Conservation (phyloP, 1,140 invertebrate genomes). For the Papilio machaon region DNA sequence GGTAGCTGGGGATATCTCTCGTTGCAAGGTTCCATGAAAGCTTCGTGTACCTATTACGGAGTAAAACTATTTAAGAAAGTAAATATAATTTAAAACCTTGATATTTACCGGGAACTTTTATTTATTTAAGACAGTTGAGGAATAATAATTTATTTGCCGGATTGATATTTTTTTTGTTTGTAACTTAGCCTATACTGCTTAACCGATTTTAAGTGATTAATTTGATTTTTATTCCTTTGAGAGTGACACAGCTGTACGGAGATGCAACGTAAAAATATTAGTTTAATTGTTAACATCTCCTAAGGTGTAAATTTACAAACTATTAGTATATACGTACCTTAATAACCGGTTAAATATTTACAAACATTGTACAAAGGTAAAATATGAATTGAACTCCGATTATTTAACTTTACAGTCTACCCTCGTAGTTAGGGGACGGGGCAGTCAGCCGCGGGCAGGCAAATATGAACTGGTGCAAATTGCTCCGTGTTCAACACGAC, state of each 20-base stretch:
- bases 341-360: background rate
- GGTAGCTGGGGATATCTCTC: background rate
- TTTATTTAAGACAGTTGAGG: no score
- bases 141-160: no score
- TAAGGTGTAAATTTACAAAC: background rate
- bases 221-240: no score
- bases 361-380: background rate
- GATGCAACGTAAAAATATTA: no score
- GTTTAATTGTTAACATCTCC: no score
- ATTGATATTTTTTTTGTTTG: no score
- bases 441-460: background rate
- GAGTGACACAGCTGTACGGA: no score
- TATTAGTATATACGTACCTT: background rate
- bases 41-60: background rate
- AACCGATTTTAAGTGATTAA: no score
- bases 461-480: slow-evolving; percentile 14
- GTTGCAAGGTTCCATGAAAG: background rate
- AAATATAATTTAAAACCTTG: background rate
- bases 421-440: background rate
- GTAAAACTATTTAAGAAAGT: background rate
- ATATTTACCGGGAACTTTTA: background rate
- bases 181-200: no score
- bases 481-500: background rate
- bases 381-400: background rate
- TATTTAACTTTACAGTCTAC: background rate